Evolutionary conservation across 2,888 invertebrate species (phyloP).

Genomic region (Drosophila kanekoi): DNA sequence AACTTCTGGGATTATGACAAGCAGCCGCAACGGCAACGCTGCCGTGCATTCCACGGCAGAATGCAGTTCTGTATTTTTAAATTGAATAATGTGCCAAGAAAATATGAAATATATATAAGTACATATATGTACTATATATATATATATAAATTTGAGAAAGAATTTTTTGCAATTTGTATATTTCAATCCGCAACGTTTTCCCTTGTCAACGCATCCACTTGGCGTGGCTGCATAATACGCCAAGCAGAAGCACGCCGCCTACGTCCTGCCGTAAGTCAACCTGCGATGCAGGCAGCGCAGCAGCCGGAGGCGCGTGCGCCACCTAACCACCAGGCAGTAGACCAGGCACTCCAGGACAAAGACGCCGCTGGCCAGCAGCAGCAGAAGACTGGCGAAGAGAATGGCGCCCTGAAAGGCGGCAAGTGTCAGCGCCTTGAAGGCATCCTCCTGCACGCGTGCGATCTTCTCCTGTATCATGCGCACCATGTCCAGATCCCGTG

Average conservation of each 20-base stretch:
- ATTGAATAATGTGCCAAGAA: conserved; percentile 79
- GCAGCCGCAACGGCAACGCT: conserved; percentile 65
- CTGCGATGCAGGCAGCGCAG: conserved; percentile 63
- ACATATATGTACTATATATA: conserved; percentile 17
- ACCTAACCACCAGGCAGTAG: conserved; percentile 48
- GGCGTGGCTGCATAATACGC: conserved; percentile 33
- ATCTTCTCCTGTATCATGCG: conserved; percentile 76
- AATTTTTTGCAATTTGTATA: conserved; percentile 27
- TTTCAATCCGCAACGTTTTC: conserved; percentile 25
- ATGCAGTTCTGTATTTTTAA: conserved; percentile 77
- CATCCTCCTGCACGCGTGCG: conserved; percentile 55
- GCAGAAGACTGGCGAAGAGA: conserved; percentile 56
- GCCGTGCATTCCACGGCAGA: conserved; percentile 73
- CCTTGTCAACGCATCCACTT: conserved; percentile 16
- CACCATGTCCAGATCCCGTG: conserved; percentile 79
- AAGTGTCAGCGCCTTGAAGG: conserved; percentile 70
- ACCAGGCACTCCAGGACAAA: conserved; percentile 67
- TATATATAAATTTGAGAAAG: conserved; percentile 40
- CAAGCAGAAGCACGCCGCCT: background rate
- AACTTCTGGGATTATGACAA: conserved; percentile 71
- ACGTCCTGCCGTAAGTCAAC: conserved; percentile 36
- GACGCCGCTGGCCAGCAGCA: conserved; percentile 51
- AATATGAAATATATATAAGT: conserved; percentile 58
- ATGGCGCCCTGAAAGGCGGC: conserved; percentile 78
- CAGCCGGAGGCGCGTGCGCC: conserved; percentile 58